Evolutionary conservation across 2,888 invertebrate genomes (phyloP).

Genomic region (Trachelus tabidus): DNA sequence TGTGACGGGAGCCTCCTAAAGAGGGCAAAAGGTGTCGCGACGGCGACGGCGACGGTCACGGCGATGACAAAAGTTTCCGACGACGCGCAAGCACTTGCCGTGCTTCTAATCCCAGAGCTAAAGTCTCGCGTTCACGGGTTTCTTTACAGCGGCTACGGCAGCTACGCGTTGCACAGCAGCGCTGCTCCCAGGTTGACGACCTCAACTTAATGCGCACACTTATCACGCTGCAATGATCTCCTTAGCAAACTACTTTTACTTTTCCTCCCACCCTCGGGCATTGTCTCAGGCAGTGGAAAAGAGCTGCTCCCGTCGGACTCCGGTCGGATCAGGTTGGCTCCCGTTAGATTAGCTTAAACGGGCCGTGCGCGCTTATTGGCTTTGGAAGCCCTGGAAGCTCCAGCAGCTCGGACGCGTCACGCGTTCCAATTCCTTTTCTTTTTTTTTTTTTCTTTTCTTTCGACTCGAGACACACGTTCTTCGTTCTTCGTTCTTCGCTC

Average conservation of each 20-base stretch:
- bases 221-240: conserved; percentile 49
- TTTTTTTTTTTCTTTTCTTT: not conserved
- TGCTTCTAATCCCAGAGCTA: not conserved
- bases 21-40: too few relatives aligned
- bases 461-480: too few relatives aligned
- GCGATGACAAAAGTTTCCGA: too few relatives aligned
- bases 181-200: conserved; percentile 38
- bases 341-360: conserved; percentile 33
- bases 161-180: conserved; percentile 15
- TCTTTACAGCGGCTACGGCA: not conserved
- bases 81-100: not conserved
- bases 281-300: too few relatives aligned
- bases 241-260: conserved; percentile 40
- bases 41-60: too few relatives aligned
- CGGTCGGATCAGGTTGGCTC: too few relatives aligned
- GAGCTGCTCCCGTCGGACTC: too few relatives aligned
- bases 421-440: not conserved
- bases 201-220: conserved; percentile 45
- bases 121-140: not conserved
- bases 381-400: conserved; percentile 51
- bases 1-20: too few relatives aligned
- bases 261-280: conserved; percentile 16
- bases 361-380: conserved; percentile 49
- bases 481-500: too few relatives aligned
- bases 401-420: conserved; percentile 9